phyloP scores from a whole-genome alignment of 1,140 invertebrate species.

The Apis laboriosa region DNA sequence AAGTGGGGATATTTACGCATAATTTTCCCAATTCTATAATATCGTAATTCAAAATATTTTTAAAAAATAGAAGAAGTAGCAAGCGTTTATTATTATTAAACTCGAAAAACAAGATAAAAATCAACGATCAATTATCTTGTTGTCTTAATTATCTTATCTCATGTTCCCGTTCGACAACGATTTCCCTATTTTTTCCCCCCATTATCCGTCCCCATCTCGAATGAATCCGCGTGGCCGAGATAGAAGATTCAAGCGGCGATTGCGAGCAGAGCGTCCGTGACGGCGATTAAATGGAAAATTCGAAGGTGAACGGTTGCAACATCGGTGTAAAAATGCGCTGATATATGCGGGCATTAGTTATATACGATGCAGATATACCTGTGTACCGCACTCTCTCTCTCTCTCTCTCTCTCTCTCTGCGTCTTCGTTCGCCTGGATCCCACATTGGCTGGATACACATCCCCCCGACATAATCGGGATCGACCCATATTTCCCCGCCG shows the following conservation, averaged over 20 bases:
- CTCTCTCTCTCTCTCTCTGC: slow-evolving; percentile 53
- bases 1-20: no score
- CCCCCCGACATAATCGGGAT: slow-evolving; percentile 69
- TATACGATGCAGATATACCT: slow-evolving; percentile 68
- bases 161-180: not conserved
- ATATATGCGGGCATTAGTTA: slow-evolving; percentile 76
- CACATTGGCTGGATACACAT: slow-evolving; percentile 53
- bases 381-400: slow-evolving; percentile 50
- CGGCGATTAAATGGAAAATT: slow-evolving; percentile 19
- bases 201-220: not conserved
- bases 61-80: no score
- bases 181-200: not conserved
- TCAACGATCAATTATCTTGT: no score
- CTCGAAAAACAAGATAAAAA: no score
- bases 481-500: slow-evolving; percentile 74
- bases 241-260: not conserved
- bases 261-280: not conserved
- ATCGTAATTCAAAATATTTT: no score
- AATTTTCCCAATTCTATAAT: no score
- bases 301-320: not conserved
- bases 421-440: slow-evolving; percentile 54
- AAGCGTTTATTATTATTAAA: no score
- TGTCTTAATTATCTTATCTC: no score
- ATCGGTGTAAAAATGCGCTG: slow-evolving; percentile 53
- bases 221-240: not conserved